These are phyloP conservation scores for Paramuricea clavata DNA, from an alignment of 92 coral and sea anemone species.

Conservation along the genomic window DNA sequence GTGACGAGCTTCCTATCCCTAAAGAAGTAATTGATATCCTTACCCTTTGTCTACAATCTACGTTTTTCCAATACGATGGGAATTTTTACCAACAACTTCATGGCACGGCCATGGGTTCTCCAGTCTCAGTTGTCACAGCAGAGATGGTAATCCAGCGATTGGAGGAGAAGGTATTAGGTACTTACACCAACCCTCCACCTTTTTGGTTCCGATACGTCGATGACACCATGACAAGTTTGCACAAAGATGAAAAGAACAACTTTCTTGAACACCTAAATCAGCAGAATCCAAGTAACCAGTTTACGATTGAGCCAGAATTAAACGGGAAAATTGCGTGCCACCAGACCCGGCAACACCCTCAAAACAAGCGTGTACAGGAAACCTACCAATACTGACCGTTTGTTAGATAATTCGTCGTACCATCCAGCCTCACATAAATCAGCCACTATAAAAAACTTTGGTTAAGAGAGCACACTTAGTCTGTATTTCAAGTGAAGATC, in stretches of 20 bases:
- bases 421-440: constrained; percentile 47
- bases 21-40: constrained; percentile 52
- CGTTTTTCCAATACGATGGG: constrained; percentile 62
- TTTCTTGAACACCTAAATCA: constrained; percentile 47
- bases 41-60: constrained; percentile 63
- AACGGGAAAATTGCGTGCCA: constrained; percentile 49
- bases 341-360: constrained; percentile 15
- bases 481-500: not conserved
- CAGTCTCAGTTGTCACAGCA: constrained; percentile 44
- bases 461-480: constrained; percentile 33
- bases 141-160: constrained; percentile 47
- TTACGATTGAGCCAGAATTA: constrained; percentile 40
- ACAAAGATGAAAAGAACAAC: constrained; percentile 22
- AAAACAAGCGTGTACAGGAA: constrained; percentile 39
- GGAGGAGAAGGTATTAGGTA: constrained; percentile 34
- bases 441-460: constrained; percentile 38
- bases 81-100: constrained; percentile 63
- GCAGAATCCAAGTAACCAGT: constrained; percentile 42
- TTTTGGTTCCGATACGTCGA: constrained; percentile 54
- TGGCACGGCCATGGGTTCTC: constrained; percentile 61
- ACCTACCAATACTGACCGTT: constrained; percentile 41
- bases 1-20: constrained; percentile 52
- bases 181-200: constrained; percentile 31
- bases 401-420: constrained; percentile 46
- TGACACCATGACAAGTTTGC: constrained; percentile 37